Conservation (phyloP, 1,140 invertebrate species). For the Medauroidea extradentata region DNA sequence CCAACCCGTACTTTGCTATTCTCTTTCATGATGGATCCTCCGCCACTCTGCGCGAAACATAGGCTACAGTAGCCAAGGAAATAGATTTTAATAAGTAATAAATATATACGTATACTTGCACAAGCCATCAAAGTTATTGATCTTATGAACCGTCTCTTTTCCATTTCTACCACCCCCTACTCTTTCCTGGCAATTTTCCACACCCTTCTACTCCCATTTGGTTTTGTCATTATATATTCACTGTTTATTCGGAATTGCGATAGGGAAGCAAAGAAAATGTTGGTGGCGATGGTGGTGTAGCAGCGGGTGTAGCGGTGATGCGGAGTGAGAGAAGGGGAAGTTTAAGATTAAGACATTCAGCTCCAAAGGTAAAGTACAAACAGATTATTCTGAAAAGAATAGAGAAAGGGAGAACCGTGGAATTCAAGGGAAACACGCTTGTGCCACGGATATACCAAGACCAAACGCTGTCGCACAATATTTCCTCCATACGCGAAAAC, state of each 20-base stretch:
- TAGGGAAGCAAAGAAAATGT: too few species aligned
- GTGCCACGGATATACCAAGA: too few species aligned
- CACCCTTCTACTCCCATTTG: not conserved
- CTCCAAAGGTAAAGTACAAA: not conserved
- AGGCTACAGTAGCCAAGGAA: slow-evolving; percentile 1
- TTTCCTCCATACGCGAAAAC: too few species aligned
- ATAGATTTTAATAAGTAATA: slow-evolving; percentile 12
- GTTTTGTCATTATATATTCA: slow-evolving; percentile 4
- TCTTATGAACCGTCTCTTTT: slow-evolving; percentile 3
- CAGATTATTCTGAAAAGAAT: too few species aligned
- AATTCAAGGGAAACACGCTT: too few species aligned
- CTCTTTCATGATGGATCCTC: slow-evolving; percentile 8
- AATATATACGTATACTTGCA: slow-evolving; percentile 10
- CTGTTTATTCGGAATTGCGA: slow-evolving; percentile 5
- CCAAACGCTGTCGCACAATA: too few species aligned
- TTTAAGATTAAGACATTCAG: slow-evolving; percentile 10
- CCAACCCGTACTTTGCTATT: slow-evolving; percentile 2
- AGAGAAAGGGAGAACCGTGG: too few species aligned
- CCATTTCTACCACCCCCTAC: not conserved
- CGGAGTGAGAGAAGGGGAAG: not conserved
- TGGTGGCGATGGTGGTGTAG: too few species aligned
- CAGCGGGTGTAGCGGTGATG: too few species aligned
- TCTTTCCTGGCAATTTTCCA: not conserved
- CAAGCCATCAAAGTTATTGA: slow-evolving; percentile 9
- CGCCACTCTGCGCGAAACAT: not conserved